Base-by-base conservation (phyloP, 2,888 invertebrate species). In the Lysandra bellargus region DNA sequence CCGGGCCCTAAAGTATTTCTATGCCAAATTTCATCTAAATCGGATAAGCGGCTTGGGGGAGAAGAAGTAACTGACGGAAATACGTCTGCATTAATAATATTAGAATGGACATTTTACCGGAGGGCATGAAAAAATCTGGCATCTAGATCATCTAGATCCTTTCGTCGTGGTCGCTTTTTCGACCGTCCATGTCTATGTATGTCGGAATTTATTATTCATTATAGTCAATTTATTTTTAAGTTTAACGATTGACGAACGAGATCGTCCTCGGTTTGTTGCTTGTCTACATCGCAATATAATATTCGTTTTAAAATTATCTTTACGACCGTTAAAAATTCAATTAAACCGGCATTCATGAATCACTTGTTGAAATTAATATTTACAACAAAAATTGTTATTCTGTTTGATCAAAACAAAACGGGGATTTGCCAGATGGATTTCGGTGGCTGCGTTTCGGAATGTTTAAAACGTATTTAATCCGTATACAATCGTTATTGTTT, bases 351-450 rank as follows among this genome's bases (percentile, higher is more conserved):
- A 75, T 49, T 49, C 44, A 49, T 30, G 75, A 23, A 49, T 76
- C 76, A 76, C 30, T 75, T 53, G 57, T 76, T 14, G 12, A 6
- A 76, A 76, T 53, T 4, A 69, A 76, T 75, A 23, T 57, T 76
- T 53, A 76, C 53, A 76, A 76, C 44, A 57, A 53, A 57, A 53
- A 76, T 33, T 76, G 53, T 53, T 57, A 57, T 76, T 49, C 75
- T 49, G 75, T 75, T 76, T 57, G 76, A 57, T 76, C 30, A 33
- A 57, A 75, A 57, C 14, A 76, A 53, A 76, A 57, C 76, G 33
- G 40, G 75, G 75, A 75, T 75, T 75, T 49, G 75, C 49, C 57
- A 57, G 53, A 76, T 57, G 57, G 76, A 76, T 57, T 76, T 57
- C 23, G 57, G 33, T 33, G 53, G 75, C 6, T 5, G 14, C 33